Evolutionary conservation across 1,140 invertebrate genomes (phyloP).

Genomic region (Ephestia elutella): DNA sequence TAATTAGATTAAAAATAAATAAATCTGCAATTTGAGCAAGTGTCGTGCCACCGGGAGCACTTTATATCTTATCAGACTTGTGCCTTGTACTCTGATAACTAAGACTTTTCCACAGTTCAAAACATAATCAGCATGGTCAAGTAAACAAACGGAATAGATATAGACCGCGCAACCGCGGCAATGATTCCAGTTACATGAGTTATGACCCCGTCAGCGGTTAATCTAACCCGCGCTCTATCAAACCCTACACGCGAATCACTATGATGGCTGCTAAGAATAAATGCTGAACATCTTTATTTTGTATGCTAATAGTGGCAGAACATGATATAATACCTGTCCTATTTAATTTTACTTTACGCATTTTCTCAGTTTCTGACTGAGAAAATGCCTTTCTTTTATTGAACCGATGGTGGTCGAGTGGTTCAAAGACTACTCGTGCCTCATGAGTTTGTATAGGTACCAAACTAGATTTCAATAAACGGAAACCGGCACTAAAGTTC

Average conservation of each 20-base stretch:
- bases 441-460: too few species aligned
- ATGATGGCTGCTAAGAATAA: background rate
- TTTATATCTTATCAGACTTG: constrained; percentile 49
- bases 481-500: too few species aligned
- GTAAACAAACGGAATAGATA: constrained; percentile 23
- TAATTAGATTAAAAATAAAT: too few species aligned
- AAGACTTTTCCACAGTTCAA: constrained; percentile 35
- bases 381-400: too few species aligned
- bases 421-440: too few species aligned
- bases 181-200: constrained; percentile 8
- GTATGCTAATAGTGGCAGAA: background rate
- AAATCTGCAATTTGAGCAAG: background rate
- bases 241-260: background rate
- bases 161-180: constrained; percentile 15
- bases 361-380: too few species aligned
- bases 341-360: too few species aligned
- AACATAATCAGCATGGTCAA: constrained; percentile 20
- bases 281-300: background rate
- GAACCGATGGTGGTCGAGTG: too few species aligned
- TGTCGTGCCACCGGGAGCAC: constrained; percentile 27
- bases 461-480: too few species aligned
- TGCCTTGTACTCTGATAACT: constrained; percentile 48
- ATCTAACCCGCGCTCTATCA: constrained; percentile 7
- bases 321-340: too few species aligned
- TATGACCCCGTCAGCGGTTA: constrained; percentile 13